Evolutionary conservation across 2,888 invertebrate species (phyloP), one percentile per base, ranked within the genome.

Genomic region (Eilema sororculum): DNA sequence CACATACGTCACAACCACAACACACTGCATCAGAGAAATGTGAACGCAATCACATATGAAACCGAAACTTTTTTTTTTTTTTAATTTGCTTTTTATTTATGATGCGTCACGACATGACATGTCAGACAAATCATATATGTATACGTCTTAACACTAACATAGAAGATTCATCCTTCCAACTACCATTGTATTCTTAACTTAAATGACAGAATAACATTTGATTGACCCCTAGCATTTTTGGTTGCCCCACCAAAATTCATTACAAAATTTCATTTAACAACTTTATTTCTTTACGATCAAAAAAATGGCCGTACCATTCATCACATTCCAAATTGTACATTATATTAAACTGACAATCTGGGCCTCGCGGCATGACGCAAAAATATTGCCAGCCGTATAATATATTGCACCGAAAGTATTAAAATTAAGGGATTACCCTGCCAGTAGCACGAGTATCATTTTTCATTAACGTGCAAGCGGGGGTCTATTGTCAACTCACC

Each of bases 381-480:
- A 77, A 79, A 77, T 82, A 83, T 80, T 79, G 78, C 76, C 66
- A 57, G 65, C 65, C 65, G 72, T 73, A 67, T 78, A 79, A 84
- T 84, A 79, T 84, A 84, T 83, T 84, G 77, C 77, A 82, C 75
- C 75, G 72, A 76, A 81, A 77, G 67, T 84, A 83, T 84, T 79
- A 81, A 83, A 83, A 79, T 82, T 78, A 76, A 76, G 74, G 74
- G 76, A 83, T 81, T 76, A 75, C 71, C 56, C 60, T 70, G 75
- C 73, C 80, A 74, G 80, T 77, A 78, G 71, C 73, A 73, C 72
- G 75, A 76, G 76, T 75, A 82, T 77, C 74, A 82, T 78, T 82
- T 80, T 84, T 82, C 79, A 84, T 82, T 82, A 81, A 72, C 65
- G 62, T 65, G 61, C 64, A 66, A 30, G 46, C 24, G 66, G 67